phyloP scores from a whole-genome alignment of 1,140 invertebrate species.

The Euwallacea similis region DNA sequence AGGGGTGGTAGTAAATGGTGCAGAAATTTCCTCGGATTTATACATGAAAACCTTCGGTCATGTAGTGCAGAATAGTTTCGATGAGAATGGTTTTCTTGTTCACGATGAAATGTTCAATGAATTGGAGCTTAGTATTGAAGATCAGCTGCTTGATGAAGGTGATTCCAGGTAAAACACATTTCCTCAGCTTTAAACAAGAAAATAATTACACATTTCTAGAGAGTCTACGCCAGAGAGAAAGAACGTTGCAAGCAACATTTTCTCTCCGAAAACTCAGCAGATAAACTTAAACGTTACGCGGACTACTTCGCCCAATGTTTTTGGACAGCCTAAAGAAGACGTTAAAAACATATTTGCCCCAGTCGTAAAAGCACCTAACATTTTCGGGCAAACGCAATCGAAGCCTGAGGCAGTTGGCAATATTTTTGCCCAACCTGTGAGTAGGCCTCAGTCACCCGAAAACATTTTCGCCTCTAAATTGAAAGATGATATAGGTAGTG shows the following conservation, averaged over 20 bases:
- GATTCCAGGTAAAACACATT: conserved; percentile 17
- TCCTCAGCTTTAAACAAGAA: too few relatives aligned
- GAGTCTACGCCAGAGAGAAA: conserved; percentile 33
- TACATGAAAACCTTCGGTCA: conserved; percentile 55
- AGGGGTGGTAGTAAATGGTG: conserved; percentile 68
- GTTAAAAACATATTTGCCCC: conserved; percentile 1
- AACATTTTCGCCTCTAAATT: too few relatives aligned
- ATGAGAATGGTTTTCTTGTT: conserved; percentile 61
- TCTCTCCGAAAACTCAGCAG: conserved; percentile 11
- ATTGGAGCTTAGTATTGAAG: conserved; percentile 33
- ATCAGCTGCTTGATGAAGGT: conserved; percentile 24
- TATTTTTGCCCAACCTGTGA: too few relatives aligned
- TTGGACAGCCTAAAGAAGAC: conserved; percentile 25
- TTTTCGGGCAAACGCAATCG: too few relatives aligned
- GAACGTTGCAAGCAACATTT: conserved; percentile 24
- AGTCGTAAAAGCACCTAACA: too few relatives aligned
- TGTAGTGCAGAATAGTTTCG: conserved; percentile 68
- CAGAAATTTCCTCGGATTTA: conserved; percentile 57
- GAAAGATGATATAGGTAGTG: too few relatives aligned
- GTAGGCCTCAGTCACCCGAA: too few relatives aligned
- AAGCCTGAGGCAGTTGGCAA: too few relatives aligned
- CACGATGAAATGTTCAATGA: conserved; percentile 53
- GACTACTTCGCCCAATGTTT: conserved; percentile 15
- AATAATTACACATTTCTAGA: conserved; percentile 9
- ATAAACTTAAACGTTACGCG: neutral